Conservation (phyloP, 2,113 vertebrate species). For the Coptodon rendalli region DNA sequence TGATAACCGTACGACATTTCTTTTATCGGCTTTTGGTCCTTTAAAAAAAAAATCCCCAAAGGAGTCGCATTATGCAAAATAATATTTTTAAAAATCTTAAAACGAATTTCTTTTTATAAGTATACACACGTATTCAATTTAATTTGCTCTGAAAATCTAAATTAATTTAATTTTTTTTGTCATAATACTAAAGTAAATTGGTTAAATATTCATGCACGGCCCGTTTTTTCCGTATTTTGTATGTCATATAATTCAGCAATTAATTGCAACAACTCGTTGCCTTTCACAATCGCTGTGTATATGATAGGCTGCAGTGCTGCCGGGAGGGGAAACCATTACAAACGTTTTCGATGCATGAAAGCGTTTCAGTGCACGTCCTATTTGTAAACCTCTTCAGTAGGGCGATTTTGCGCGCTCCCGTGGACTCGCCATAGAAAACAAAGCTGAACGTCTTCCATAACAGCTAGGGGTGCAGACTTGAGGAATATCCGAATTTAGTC, state of each 20-base stretch:
- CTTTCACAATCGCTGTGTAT: not conserved
- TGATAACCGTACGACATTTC: not conserved
- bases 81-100: not conserved
- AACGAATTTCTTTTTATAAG: too few relatives aligned
- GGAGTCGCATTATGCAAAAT: not conserved
- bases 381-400: constrained; percentile 58
- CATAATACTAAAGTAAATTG: not conserved
- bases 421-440: constrained; percentile 75
- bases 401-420: constrained; percentile 66
- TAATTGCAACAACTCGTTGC: not conserved
- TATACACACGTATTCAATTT: not conserved
- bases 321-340: constrained; percentile 17
- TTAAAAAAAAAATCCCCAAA: not conserved
- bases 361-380: constrained; percentile 50
- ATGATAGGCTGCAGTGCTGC: constrained; percentile 9
- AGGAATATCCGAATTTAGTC: constrained; percentile 42
- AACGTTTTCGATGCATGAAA: constrained; percentile 21
- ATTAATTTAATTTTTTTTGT: not conserved
- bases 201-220: not conserved
- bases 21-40: not conserved
- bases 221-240: not conserved
- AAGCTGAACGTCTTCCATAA: constrained; percentile 74
- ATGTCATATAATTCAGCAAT: not conserved
- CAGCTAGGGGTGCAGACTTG: constrained; percentile 54
- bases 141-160: not conserved